A percentile compares a stretch with the other conserved stretches of the same genome.
Conservation (phyloP, 1,140 invertebrate genomes). For the Sycobia sp. region DNA sequence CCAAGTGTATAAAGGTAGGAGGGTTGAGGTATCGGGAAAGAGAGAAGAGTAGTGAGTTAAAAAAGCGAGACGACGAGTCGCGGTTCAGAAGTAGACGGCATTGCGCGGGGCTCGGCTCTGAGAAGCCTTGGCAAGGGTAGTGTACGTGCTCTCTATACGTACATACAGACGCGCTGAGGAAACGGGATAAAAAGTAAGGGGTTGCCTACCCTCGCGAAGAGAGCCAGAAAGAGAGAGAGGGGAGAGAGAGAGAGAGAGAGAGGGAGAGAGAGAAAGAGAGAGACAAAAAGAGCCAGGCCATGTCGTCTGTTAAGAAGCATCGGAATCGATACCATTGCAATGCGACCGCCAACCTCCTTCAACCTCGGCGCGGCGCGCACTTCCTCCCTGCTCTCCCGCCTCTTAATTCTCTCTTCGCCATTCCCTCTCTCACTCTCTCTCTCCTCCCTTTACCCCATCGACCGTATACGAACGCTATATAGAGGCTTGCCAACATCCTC, state of each 20-base stretch:
- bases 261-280: conserved; percentile 3
- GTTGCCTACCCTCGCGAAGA: conserved; percentile 54
- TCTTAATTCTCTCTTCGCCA: conserved; percentile 29
- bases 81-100: background rate
- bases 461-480: too few species aligned
- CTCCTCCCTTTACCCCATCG: conserved; percentile 30
- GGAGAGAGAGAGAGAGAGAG: conserved; percentile 9
- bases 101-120: too few species aligned
- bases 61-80: background rate
- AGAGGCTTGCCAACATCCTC: conserved; percentile 31
- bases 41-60: background rate
- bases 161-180: conserved; percentile 40
- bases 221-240: background rate
- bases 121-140: background rate
- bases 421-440: conserved; percentile 35
- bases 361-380: conserved; percentile 21
- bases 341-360: conserved; percentile 49
- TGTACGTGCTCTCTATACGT: too few species aligned
- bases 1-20: too few species aligned
- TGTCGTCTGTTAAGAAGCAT: conserved; percentile 61
- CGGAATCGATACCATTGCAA: conserved; percentile 64
- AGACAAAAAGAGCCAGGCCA: background rate
- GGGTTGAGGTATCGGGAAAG: too few species aligned
- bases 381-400: conserved; percentile 29
- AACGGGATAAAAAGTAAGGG: conserved; percentile 61